These are phyloP conservation scores for Rhea pennata DNA, from an alignment of 2,113 vertebrate genomes.

Conservation along the genomic window DNA sequence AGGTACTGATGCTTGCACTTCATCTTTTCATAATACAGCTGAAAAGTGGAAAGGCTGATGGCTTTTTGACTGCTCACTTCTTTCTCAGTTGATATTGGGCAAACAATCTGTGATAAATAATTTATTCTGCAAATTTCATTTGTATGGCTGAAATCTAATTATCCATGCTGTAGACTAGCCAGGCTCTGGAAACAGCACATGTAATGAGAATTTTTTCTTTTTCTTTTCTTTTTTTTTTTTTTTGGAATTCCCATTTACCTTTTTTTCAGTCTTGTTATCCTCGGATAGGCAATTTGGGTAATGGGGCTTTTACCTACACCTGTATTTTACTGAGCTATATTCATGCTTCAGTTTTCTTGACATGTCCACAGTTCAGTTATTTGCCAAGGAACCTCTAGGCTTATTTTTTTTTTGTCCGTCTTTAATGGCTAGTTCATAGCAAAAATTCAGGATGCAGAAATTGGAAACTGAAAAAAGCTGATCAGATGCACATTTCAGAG, in stretches of 20 bases:
- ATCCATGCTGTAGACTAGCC: background rate
- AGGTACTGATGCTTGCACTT: background rate
- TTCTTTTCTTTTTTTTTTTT: background rate
- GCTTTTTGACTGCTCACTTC: background rate
- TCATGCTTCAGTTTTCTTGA: background rate
- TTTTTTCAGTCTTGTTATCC: background rate
- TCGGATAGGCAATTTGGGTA: background rate
- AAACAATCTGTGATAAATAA: slow-evolving; percentile 23
- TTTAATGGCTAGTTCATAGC: background rate
- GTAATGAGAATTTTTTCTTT: no score
- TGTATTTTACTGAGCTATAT: background rate
- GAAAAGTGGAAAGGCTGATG: accelerated
- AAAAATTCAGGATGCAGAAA: background rate
- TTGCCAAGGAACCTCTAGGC: background rate
- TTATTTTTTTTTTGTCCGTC: background rate
- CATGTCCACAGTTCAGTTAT: background rate
- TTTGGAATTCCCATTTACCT: background rate
- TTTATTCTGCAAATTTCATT: background rate
- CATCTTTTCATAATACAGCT: accelerated
- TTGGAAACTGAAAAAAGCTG: background rate
- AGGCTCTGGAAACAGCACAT: background rate
- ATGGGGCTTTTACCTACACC: background rate
- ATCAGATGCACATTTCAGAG: background rate
- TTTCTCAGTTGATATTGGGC: background rate
- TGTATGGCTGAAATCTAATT: background rate